Percentiles rank a stretch among this genome's conserved stretches.
phyloP scores from a whole-genome alignment of 2,113 vertebrate genomes.

The rat (Rattus norvegicus) region DNA sequence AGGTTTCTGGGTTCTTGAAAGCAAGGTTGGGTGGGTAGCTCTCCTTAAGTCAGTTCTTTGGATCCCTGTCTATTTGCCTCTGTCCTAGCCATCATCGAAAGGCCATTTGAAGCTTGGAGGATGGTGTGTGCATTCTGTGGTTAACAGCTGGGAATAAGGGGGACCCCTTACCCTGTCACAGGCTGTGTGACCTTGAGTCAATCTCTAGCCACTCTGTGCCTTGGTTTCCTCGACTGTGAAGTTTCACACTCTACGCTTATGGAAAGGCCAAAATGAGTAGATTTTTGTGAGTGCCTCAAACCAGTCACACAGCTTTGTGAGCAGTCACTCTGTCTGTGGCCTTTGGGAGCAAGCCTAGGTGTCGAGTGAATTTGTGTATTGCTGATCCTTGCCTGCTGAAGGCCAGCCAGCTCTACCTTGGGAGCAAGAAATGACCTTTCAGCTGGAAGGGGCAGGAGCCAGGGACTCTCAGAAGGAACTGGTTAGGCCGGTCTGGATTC shows the following conservation, averaged over 20 bases:
- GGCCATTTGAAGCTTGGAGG: neutral
- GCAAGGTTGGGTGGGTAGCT: neutral
- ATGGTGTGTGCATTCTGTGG: too few species aligned
- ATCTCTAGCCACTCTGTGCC: neutral
- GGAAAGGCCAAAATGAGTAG: neutral
- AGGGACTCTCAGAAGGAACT: neutral
- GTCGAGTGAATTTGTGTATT: neutral
- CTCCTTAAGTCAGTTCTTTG: neutral
- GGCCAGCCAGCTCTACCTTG: neutral
- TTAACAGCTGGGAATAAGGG: neutral
- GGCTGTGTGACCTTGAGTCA: neutral
- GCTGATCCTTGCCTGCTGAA: neutral
- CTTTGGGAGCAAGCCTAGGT: neutral
- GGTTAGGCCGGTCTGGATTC: constrained; percentile 60
- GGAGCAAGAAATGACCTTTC: neutral
- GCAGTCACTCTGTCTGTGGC: accelerated
- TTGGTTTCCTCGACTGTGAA: neutral
- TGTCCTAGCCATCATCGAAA: accelerated
- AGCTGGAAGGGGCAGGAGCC: neutral
- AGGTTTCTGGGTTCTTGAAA: neutral
- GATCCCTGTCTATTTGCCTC: neutral
- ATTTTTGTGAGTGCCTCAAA: neutral
- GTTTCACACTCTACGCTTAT: accelerated
- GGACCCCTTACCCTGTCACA: accelerated
- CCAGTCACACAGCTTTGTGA: neutral